These are phyloP conservation scores for Rhinopithecus roxellana DNA, from an alignment of 2,113 vertebrate species.

Conservation along the genomic window DNA sequence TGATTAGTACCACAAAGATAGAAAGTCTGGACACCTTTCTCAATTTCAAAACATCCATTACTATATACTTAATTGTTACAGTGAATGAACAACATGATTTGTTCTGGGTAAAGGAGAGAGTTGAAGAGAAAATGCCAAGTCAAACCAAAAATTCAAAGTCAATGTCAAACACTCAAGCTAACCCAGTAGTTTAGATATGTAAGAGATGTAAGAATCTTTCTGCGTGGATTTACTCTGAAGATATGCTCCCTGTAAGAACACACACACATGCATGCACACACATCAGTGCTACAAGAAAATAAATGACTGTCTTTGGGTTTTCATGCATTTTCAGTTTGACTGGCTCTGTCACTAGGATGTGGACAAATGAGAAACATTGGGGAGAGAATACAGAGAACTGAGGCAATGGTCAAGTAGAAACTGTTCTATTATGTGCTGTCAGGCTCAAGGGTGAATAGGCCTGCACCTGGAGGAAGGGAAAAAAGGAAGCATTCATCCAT, in stretches of 20 bases:
- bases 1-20: neutral
- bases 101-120: neutral
- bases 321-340: constrained; percentile 81
- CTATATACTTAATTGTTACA: neutral
- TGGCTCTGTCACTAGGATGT: constrained; percentile 72
- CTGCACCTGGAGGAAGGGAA: constrained; percentile 86
- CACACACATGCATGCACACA: neutral
- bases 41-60: neutral
- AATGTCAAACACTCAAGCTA: constrained; percentile 36
- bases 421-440: constrained; percentile 80
- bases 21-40: neutral
- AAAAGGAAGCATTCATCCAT: constrained; percentile 87
- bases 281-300: constrained; percentile 76
- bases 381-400: constrained; percentile 78
- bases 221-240: constrained; percentile 59
- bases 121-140: neutral
- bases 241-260: constrained; percentile 65
- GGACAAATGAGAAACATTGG: constrained; percentile 81
- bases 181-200: neutral
- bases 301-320: constrained; percentile 76
- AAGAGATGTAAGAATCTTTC: constrained; percentile 29
- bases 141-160: constrained; percentile 25
- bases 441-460: constrained; percentile 84
- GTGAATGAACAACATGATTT: neutral
- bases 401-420: constrained; percentile 81